Evolutionary conservation across 1,140 invertebrate species (phyloP), one percentile per base, ranked within the genome.

Genomic region (Lordiphosa mommai): DNA sequence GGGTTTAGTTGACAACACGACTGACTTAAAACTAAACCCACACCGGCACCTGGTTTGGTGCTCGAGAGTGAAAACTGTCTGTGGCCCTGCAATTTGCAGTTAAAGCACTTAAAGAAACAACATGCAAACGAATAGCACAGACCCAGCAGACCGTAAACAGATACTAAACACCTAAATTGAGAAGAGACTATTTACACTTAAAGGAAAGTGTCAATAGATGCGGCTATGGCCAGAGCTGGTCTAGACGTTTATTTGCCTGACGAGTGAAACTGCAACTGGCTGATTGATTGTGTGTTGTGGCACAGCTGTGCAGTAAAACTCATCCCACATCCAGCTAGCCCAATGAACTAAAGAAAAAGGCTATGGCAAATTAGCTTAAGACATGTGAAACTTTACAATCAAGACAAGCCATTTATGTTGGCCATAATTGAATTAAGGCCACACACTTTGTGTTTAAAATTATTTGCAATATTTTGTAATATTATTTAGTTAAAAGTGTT

Each of bases 191-290:
- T 63, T 61, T 41, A 43, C 59, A 64, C 43, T 34, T 36, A 10
- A 23, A 56, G 52, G 59, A 74, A 80, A 80, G 70, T 84, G 76
- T 84, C 76, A 84, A 82, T 77, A 84, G 50, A 66, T 36, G 49
- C 38, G 33, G 48, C 17, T 13, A 20, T 37, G 50, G 38, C 51
- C 44, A 43, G 9, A 37, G 27, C 13, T 13, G 10, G 70, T 67
- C 70, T 60, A 60, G 76, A 58, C 60, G 3, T 32, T 16, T 52
- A 49, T 74, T 73, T 59, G 55, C 13, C 13, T 38, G 27, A 9
- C 4, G 16, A 56, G 66, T 57, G 76, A 80, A 80, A 80, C 37
- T 74, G 65, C 74, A 13, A 38, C 30, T 50, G 69, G 23, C 27
- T 60, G 61, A 82, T 67, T 80, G 65, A 71, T 59, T 59, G 68